Conservation (phyloP, 2,888 invertebrate species). For the Eutolmus rufibarbis region DNA sequence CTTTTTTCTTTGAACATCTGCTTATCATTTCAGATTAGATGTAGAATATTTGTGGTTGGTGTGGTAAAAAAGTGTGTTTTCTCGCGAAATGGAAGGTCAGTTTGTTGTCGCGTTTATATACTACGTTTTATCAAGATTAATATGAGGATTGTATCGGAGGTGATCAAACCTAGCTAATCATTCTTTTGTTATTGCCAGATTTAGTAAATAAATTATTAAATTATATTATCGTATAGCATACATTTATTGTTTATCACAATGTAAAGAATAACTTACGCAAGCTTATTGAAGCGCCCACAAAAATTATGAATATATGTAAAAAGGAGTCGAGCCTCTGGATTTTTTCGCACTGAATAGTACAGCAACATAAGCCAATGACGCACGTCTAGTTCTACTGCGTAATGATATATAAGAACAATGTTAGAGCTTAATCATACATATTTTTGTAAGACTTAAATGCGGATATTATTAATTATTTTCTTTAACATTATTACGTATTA, state of each 20-base stretch:
- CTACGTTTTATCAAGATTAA: neutral
- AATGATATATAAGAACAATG: too few species aligned
- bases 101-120: neutral
- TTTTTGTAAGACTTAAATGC: too few species aligned
- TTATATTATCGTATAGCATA: neutral
- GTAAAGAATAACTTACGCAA: neutral
- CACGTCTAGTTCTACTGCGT: too few species aligned
- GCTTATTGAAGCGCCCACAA: too few species aligned
- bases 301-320: neutral
- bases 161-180: neutral
- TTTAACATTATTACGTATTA: too few species aligned
- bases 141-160: conserved; percentile 21
- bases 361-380: too few species aligned
- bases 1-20: conserved; percentile 36
- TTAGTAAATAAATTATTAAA: neutral
- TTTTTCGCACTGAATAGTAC: too few species aligned
- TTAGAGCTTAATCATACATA: too few species aligned
- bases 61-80: neutral
- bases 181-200: neutral
- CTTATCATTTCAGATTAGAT: conserved; percentile 41
- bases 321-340: too few species aligned
- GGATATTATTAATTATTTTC: too few species aligned
- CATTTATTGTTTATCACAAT: neutral
- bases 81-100: neutral
- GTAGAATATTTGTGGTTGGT: neutral